phyloP scores from a whole-genome alignment of 2,888 invertebrate genomes.

The Heliconius ismenius region DNA sequence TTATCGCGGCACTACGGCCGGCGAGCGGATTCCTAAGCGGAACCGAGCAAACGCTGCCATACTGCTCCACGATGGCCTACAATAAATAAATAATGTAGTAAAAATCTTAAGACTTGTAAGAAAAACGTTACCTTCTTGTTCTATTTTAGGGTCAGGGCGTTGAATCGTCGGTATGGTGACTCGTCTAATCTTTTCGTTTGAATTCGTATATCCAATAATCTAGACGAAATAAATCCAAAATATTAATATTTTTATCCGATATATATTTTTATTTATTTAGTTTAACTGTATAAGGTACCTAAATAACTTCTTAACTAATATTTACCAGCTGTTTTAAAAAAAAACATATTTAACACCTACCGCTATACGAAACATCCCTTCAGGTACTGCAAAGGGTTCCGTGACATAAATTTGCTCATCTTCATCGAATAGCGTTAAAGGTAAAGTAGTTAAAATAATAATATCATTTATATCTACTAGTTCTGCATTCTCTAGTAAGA shows the following conservation, averaged over 20 bases:
- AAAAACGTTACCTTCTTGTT: background rate
- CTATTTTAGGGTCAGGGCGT: constrained; percentile 16
- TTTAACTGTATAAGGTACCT: too few relatives aligned
- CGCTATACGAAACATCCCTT: constrained; percentile 54
- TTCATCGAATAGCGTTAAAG: constrained; percentile 48
- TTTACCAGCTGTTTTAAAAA: background rate
- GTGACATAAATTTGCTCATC: constrained; percentile 54
- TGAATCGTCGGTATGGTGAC: constrained; percentile 30
- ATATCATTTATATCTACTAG: constrained; percentile 52
- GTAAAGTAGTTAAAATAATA: constrained; percentile 45
- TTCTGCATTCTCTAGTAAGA: constrained; percentile 50
- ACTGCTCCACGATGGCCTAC: too few relatives aligned
- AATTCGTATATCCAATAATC: constrained; percentile 31
- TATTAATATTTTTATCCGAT: too few relatives aligned
- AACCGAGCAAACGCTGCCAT: background rate
- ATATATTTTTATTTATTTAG: too few relatives aligned
- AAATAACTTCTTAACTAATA: background rate
- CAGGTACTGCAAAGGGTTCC: constrained; percentile 51
- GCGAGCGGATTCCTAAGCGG: too few relatives aligned
- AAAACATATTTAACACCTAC: constrained; percentile 41
- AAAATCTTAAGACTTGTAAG: background rate
- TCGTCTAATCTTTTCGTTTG: constrained; percentile 30
- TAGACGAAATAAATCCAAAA: background rate
- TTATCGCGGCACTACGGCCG: too few relatives aligned
- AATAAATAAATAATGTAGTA: too few relatives aligned